Percentiles rank a stretch among this genome's conserved stretches.
phyloP scores from a whole-genome alignment of 2,113 vertebrate species.

The Gasterosteus aculeatus region DNA sequence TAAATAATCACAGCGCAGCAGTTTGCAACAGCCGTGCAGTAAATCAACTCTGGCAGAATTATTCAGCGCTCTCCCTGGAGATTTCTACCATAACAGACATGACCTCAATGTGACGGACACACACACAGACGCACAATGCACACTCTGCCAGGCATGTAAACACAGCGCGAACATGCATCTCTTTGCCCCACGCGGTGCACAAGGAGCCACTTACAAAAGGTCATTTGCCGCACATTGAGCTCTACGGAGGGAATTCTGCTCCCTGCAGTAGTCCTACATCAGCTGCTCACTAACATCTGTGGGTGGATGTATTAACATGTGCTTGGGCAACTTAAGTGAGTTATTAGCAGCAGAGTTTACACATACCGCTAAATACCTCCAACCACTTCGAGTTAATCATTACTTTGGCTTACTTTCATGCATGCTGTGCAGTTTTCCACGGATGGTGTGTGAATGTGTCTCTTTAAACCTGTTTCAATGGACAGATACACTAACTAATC shows the following conservation, averaged over 20 bases:
- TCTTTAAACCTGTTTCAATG: neutral
- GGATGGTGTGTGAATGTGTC: neutral
- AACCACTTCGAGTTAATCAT: constrained; percentile 50
- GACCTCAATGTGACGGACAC: constrained; percentile 14
- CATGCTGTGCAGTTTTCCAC: constrained; percentile 19
- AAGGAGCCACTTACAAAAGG: constrained; percentile 38
- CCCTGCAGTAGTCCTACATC: neutral
- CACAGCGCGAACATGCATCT: constrained; percentile 7
- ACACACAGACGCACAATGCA: neutral
- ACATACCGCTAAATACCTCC: neutral
- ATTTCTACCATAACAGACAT: constrained; percentile 50
- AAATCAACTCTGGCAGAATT: constrained; percentile 41
- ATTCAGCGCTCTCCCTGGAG: constrained; percentile 46
- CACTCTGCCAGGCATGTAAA: constrained; percentile 28
- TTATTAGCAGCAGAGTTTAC: constrained; percentile 49
- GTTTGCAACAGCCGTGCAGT: constrained; percentile 12
- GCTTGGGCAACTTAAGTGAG: constrained; percentile 11
- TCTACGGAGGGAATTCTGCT: neutral
- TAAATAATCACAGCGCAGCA: constrained; percentile 29
- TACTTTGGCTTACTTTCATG: constrained; percentile 9
- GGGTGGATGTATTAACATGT: constrained; percentile 17
- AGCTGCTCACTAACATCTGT: constrained; percentile 29
- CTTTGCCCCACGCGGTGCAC: neutral
- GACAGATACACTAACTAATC: neutral
- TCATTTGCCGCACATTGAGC: constrained; percentile 30